Base-by-base conservation (phyloP, 2,888 invertebrate species). In the Tetragnatha montana region DNA sequence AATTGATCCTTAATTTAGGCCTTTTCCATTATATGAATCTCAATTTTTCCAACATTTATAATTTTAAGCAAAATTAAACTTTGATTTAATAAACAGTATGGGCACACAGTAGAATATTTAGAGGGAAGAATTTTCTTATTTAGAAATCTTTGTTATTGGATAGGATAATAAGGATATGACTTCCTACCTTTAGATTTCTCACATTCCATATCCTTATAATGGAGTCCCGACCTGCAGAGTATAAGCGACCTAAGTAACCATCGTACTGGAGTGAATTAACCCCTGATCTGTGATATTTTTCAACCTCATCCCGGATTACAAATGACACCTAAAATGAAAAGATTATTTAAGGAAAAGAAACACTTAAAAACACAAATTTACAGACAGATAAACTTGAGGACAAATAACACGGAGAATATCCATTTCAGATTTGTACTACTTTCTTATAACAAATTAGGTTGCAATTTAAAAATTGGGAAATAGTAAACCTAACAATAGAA, bases 211-310 rank as follows among this genome's bases (percentile, higher is more conserved):
- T 94, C 79, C 99, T 95, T 92, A 99, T 98, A 93, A 99, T 98
- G 85, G 98, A 98, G 94, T 99, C 99, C 90, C 99, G 95, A 81
- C 99, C 98, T 92, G 99, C 99, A 6, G 99, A 97, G 94, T 98
- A 99, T 51, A 99, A 95, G 92, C 98, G 95, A 91, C 97, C 96
- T 92, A 97, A 95, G 90, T 95, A 95, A 7, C 97, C 96, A 94
- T 99, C 99, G 93, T 97, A 96, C 94, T 99, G 99, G 91, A 99
- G 94, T 8, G 98, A 97, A 94, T 98, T 99, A 89, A 99, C 97
- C 90, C 99, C 99, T 92, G 98, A 98, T 93, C 98, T 95, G 94
- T 99, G 99, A 92, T 96, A 96, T 92, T 96, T 95, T 94, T 99
- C 99, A 93, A 97, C 97, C 93, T 98, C 98, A 94, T 98, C 98